A percentile compares a stretch with the other conserved stretches of the same genome.
These are phyloP conservation scores for Eristalis tenax DNA, from an alignment of 2,888 invertebrate genomes.

Conservation along the genomic window DNA sequence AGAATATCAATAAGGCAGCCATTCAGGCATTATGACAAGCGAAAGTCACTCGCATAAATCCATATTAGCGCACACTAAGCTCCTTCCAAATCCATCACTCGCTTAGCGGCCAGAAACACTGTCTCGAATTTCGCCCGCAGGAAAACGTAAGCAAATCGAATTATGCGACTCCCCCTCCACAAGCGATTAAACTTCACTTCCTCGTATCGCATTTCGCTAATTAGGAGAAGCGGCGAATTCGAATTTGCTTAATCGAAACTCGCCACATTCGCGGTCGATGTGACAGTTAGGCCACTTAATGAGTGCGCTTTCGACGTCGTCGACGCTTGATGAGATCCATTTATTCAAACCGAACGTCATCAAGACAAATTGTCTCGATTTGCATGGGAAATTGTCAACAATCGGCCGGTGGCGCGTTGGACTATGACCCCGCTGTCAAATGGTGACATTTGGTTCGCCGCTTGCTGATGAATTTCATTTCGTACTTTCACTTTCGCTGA, in stretches of 20 bases:
- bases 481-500: constrained; percentile 57
- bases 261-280: not conserved
- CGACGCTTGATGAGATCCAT: not conserved
- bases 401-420: constrained; percentile 1
- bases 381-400: constrained; percentile 17
- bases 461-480: constrained; percentile 13
- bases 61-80: not conserved
- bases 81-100: not conserved
- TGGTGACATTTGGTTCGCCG: constrained; percentile 29
- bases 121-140: not conserved
- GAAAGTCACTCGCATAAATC: not conserved
- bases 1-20: not conserved
- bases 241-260: constrained; percentile 1
- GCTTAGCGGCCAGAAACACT: not conserved
- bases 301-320: constrained; percentile 12
- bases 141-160: not conserved
- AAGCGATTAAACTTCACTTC: not conserved
- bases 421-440: constrained; percentile 22
- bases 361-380: constrained; percentile 25
- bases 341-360: constrained; percentile 21
- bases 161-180: not conserved
- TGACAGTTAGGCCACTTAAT: constrained; percentile 50
- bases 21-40: not conserved
- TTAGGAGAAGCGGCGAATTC: constrained; percentile 12
- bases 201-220: constrained; percentile 22